A percentile compares a stretch with the other conserved stretches of the same genome.
phyloP scores from a whole-genome alignment of 2,797 vertebrate species.

The Threskiornis aethiopicus region DNA sequence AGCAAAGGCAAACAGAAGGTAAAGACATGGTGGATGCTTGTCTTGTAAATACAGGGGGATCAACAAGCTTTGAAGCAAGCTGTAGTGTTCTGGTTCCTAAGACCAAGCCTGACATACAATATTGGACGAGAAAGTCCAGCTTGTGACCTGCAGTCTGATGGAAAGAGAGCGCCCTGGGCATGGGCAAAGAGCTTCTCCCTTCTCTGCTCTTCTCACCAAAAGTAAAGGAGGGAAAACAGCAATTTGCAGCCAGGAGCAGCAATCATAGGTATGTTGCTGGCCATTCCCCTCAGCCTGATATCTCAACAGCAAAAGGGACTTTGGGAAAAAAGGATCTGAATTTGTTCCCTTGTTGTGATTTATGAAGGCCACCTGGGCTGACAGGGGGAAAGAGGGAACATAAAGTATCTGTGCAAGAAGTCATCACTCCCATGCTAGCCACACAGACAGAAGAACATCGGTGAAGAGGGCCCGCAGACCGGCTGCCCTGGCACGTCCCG shows the following conservation, averaged over 20 bases:
- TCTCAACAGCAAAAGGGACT: neutral
- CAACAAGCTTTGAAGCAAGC: neutral
- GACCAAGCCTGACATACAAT: neutral
- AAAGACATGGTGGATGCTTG: neutral
- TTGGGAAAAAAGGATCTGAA: neutral
- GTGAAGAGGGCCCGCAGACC: neutral
- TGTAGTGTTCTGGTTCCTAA: neutral
- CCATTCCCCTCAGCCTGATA: neutral
- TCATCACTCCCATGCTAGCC: fast-evolving
- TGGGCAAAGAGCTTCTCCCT: neutral
- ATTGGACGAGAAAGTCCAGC: neutral
- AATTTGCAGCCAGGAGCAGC: neutral
- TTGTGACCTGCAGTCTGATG: neutral
- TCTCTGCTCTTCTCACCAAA: fast-evolving
- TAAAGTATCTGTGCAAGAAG: neutral
- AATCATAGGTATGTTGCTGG: neutral
- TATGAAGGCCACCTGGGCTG: neutral
- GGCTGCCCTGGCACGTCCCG: neutral
- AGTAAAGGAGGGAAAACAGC: neutral
- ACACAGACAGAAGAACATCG: too few relatives aligned
- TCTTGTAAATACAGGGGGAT: neutral
- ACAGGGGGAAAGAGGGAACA: neutral
- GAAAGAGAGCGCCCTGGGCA: neutral
- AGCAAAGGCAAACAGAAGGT: neutral
- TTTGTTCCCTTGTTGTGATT: neutral